phyloP scores from a whole-genome alignment of 1,140 invertebrate genomes.

The Muscidifurax raptorellus region DNA sequence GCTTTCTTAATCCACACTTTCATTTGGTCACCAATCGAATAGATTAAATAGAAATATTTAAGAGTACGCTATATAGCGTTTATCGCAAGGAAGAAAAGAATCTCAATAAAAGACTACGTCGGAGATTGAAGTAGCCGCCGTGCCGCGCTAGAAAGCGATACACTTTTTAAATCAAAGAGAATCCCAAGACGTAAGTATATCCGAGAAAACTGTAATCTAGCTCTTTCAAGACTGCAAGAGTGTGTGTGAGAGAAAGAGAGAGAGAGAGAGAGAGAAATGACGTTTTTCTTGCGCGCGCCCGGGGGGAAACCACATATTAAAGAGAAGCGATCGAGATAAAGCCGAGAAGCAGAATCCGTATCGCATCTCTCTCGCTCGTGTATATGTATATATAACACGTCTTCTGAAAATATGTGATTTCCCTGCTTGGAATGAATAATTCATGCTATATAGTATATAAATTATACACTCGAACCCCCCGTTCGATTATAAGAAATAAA shows the following conservation, averaged over 20 bases:
- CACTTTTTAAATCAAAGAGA: slow-evolving; percentile 22
- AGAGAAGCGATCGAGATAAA: slow-evolving; percentile 13
- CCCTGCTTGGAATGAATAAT: background rate
- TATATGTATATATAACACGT: no score
- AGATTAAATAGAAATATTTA: background rate
- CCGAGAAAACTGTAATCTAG: slow-evolving; percentile 7
- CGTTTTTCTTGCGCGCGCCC: slow-evolving; percentile 18
- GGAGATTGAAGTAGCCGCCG: no score
- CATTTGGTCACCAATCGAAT: background rate
- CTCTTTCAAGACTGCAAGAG: slow-evolving; percentile 1
- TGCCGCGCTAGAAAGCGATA: background rate
- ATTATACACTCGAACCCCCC: background rate
- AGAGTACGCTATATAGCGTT: background rate
- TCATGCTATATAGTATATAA: background rate
- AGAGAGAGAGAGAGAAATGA: background rate
- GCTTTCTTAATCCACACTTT: no score
- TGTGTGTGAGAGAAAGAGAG: no score
- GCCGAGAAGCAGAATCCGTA: background rate
- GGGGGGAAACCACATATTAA: background rate
- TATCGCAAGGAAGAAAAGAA: background rate
- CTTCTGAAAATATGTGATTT: background rate
- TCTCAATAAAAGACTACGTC: background rate
- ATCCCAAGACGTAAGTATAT: background rate
- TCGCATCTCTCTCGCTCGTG: no score
- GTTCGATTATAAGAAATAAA: background rate